Evolutionary conservation across 1,140 invertebrate species (phyloP).

Genomic region (Bicyclus anynana): DNA sequence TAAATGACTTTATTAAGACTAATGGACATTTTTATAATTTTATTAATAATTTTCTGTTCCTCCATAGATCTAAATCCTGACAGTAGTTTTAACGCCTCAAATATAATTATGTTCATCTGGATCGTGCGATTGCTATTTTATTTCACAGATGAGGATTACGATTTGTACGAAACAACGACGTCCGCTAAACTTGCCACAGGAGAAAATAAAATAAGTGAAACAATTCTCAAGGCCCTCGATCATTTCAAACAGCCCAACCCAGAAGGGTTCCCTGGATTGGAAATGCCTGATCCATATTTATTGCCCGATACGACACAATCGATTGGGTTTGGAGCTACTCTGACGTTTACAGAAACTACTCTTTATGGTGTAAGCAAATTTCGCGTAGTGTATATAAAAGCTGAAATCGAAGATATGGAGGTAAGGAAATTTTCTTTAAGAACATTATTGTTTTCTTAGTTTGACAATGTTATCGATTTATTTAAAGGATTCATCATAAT

Average conservation of each 20-base stretch:
- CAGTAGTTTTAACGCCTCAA: background rate
- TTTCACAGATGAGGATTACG: slow-evolving; percentile 13
- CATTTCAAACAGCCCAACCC: slow-evolving; percentile 88
- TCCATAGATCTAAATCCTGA: too few relatives aligned
- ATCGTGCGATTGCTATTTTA: slow-evolving; percentile 5
- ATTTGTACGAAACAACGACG: slow-evolving; percentile 21
- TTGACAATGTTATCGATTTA: too few relatives aligned
- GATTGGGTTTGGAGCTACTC: slow-evolving; percentile 78
- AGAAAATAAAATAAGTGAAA: slow-evolving; percentile 82
- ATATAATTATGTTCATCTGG: background rate
- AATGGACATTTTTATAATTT: too few relatives aligned
- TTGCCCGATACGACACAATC: slow-evolving; percentile 86
- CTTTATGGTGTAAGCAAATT: slow-evolving; percentile 88
- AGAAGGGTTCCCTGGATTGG: slow-evolving; percentile 85
- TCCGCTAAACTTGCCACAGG: slow-evolving; percentile 48
- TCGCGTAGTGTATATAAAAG: slow-evolving; percentile 75
- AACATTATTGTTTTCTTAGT: too few relatives aligned
- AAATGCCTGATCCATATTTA: slow-evolving; percentile 86
- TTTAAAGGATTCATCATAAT: too few relatives aligned
- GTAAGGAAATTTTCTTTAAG: slow-evolving; percentile 37
- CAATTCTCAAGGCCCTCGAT: slow-evolving; percentile 83
- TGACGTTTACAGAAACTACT: slow-evolving; percentile 84
- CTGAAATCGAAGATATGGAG: slow-evolving; percentile 59
- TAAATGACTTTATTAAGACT: too few relatives aligned
- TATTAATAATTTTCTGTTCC: too few relatives aligned